Evolutionary conservation across 1,140 invertebrate species (phyloP), one percentile per base, ranked within the genome.

Genomic region (Meloidogyne chitwoodi): DNA sequence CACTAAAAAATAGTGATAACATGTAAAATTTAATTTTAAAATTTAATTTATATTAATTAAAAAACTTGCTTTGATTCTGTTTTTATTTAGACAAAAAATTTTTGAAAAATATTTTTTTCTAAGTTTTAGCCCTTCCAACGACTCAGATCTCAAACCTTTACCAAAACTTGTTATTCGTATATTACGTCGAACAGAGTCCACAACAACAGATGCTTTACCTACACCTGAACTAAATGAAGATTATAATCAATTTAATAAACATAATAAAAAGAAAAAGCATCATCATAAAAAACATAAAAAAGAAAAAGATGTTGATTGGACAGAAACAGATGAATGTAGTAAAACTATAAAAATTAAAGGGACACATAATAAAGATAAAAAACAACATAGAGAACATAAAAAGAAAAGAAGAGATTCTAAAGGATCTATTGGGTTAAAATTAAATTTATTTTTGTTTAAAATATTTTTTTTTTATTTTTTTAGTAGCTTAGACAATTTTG

Each of bases 111-210:
- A 19, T 11, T 48, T 48, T 19, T 19, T 48, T 19, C 34, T 11
- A 16, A 19, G 19, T 48, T 48, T 56, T 56, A 56, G 48, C n/a
- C 10, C 4, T 56, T 56, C 48, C 4, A 22, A 56, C 19, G 16
- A 44, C 29, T 31, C 38, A 73, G n/a, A 61, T 22, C 56, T 11
- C 14, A 27, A 16, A 22, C 29, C 48, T 24, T 65, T 77, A 56
- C 76, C 76, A 22, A 77, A 77, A 77, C 27, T 77, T 27, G 61
- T 77, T 24, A 77, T 77, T 62, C 41, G 67, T 68, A 16, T 77
- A 14, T 65, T 67, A n/a, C 29, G 26, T 1, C 68, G 29, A 65
- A 77, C 66, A 56, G 73, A 68, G 76, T 38, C 34, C 24, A 24
- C 44, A 24, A 38, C 34, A 41, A 38, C 41, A 27, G 62, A 74